Evolutionary conservation across 2,888 invertebrate species (phyloP).

Genomic region (Tridacna gigas): DNA sequence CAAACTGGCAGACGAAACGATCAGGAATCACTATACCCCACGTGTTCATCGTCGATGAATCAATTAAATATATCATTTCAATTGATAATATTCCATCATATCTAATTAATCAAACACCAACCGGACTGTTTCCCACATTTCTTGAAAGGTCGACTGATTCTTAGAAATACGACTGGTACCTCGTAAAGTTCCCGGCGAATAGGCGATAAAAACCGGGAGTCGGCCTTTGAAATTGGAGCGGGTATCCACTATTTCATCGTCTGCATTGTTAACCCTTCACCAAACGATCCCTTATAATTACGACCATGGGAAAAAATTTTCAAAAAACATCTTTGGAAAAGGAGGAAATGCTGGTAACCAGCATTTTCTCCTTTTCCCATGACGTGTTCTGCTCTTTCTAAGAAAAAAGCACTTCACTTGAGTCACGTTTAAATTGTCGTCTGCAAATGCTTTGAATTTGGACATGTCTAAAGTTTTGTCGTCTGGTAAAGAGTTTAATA

Average conservation of each 20-base stretch:
- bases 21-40: conserved; percentile 36
- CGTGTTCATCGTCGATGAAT: conserved; percentile 45
- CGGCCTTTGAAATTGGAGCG: conserved; percentile 53
- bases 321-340: no score
- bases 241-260: conserved; percentile 20
- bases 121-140: conserved; percentile 7
- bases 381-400: no score
- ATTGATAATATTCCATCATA: conserved; percentile 37
- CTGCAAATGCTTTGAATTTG: no score
- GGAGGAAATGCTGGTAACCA: no score
- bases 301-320: no score
- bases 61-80: conserved; percentile 64
- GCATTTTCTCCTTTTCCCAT: no score
- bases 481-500: conserved; percentile 39
- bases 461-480: no score
- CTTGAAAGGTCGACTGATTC: conserved; percentile 39
- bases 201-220: conserved; percentile 50
- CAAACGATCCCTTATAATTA: no score
- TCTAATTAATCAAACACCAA: conserved; percentile 42
- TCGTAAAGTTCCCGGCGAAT: conserved; percentile 50
- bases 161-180: conserved; percentile 31
- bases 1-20: conserved; percentile 16
- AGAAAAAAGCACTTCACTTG: no score
- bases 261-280: background rate
- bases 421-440: no score